Evolutionary conservation across 2,113 vertebrate genomes (phyloP), one percentile per base, ranked within the genome.

Genomic region (Indicator maculatus): DNA sequence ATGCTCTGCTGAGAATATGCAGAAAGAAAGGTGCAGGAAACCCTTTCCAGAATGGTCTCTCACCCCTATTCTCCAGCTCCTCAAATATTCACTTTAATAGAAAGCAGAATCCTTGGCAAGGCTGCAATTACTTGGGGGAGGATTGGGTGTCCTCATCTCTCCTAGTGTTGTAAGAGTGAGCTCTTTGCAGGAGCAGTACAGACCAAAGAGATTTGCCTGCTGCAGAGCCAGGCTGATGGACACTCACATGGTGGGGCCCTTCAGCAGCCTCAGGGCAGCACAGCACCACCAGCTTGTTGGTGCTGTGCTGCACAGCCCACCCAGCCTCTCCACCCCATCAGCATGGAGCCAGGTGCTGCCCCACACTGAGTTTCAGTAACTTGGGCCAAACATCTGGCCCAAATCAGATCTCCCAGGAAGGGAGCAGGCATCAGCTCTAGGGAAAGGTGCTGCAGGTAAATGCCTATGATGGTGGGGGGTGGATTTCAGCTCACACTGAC

Each of bases 81-180:
- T 45, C 8, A 87, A 72, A 78, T 18, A 44, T 0, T 30, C 1
- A 4, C 36, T 69, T 69, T 59, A 45, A 36, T 1, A 63, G 30
- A 59, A 63, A 78, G 9, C 8, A 89, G 41, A 78, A n/a, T 33
- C 55, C 9, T 50, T 55, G 23, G 30, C 28, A 93, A 74, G 52
- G 56, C 31, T 4, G 1, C 61, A 80, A 58, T 20, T 33, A 8
- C 38, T 3, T 31, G 15, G n/a, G 39, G 56, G 10, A 70, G 3
- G 11, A 81, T 1, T 39, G 4, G 20, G 13, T 39, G 20, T 20
- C 38, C 55, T 59, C 38, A 17, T n/a, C 16, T 71, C 27, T 23
- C 7, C 56, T 6, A 4, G 7, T 13, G 9, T 6, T 1, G 0
- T 7, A 8, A 2, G 23, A 17, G n/a, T 16, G 13, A 78, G 36